phyloP scores from a whole-genome alignment of 2,113 vertebrate species.

The Neolamprologus falcicula region DNA sequence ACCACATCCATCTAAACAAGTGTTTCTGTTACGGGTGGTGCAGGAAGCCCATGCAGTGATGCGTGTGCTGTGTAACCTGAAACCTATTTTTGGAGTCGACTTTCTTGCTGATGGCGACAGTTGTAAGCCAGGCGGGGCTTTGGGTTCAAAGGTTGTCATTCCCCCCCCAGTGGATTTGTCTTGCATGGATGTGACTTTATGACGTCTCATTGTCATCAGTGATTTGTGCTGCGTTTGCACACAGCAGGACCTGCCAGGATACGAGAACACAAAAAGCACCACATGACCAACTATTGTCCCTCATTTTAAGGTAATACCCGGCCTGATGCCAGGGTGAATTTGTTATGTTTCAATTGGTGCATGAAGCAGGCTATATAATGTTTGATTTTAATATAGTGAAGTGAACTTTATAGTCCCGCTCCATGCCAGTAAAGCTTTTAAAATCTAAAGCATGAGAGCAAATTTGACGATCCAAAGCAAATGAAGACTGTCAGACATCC shows the following conservation, averaged over 20 bases:
- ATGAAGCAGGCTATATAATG: neutral
- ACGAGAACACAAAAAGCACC: neutral
- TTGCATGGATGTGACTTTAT: neutral
- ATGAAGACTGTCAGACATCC: neutral
- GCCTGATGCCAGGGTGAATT: neutral
- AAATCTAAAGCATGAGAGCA: neutral
- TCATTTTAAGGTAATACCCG: neutral
- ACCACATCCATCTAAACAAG: neutral
- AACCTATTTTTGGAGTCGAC: constrained; percentile 1
- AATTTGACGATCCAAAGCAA: neutral
- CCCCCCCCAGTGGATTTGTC: neutral
- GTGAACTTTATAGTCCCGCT: neutral
- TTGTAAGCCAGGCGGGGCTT: neutral
- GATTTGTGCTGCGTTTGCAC: neutral
- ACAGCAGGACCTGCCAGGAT: neutral
- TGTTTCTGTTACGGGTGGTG: neutral
- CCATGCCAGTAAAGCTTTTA: neutral
- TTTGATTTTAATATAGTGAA: neutral
- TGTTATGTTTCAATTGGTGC: neutral
- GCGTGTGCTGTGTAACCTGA: neutral
- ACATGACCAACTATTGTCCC: neutral
- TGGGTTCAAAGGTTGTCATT: constrained; percentile 7
- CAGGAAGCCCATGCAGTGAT: neutral
- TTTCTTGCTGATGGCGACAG: constrained; percentile 33
- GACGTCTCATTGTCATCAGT: neutral